Evolutionary conservation across 2,888 invertebrate species (phyloP).

Genomic region (Cephus spinipes): DNA sequence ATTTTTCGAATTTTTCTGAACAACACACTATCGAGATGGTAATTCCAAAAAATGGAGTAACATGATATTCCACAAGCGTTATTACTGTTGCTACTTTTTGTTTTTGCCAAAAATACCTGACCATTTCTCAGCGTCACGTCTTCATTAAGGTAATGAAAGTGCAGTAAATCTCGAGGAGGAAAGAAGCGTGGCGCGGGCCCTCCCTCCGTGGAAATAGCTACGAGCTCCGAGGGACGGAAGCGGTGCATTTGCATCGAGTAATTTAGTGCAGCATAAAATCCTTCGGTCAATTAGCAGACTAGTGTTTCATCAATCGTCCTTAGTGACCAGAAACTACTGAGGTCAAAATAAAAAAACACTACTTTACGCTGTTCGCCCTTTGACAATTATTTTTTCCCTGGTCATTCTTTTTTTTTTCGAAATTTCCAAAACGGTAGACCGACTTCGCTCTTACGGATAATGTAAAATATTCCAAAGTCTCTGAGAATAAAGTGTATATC

Average conservation of each 20-base stretch:
- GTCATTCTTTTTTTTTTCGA: not conserved
- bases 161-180: conserved; percentile 55
- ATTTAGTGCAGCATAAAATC: conserved; percentile 63
- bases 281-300: conserved; percentile 58
- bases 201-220: conserved; percentile 4
- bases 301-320: conserved; percentile 55
- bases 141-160: conserved; percentile 64
- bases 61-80: not conserved
- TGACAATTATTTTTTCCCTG: not conserved
- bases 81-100: not conserved
- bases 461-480: not conserved
- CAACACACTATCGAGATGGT: too few species aligned
- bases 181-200: conserved; percentile 30
- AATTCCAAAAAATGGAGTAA: not conserved
- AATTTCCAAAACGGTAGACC: not conserved
- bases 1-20: too few species aligned
- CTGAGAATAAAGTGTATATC: conserved; percentile 39
- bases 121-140: conserved; percentile 54
- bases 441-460: not conserved
- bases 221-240: conserved; percentile 41
- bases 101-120: conserved; percentile 46
- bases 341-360: not conserved
- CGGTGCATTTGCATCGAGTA: conserved; percentile 60
- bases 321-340: not conserved
- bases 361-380: not conserved